Evolutionary conservation across 2,113 vertebrate species (phyloP), one percentile per base, ranked within the genome.

Genomic region (Trinectes maculatus): DNA sequence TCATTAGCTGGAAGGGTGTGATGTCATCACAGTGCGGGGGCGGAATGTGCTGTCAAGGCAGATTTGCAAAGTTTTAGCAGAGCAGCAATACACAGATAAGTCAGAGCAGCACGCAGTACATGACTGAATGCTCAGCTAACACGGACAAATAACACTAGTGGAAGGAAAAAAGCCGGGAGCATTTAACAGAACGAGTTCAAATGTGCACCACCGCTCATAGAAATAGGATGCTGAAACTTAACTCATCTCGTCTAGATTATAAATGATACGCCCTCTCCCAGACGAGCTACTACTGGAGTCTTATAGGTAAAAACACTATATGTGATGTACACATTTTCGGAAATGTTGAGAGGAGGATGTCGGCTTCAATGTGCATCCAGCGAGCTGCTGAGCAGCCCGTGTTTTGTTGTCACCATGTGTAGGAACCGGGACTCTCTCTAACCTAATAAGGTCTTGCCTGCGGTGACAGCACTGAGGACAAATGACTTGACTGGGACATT

Each of bases 361-460:
- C 86, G 0, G 39, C 63, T 86, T 79, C 42, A 21, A 72, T 88
- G 85, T 78, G 71, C 43, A 70, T 79, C 77, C 55, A 16, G 52
- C 52, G 11, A 56, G 75, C 63, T 40, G 79, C 76, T 55, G 83
- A 89, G 79, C 36, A 3, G 54, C 67, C 68, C 31, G 15, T 77
- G 79, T 85, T 83, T 77, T 76, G 77, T 80, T 83, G 83, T 82
- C 77, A 66, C 75, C 59, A 68, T 65, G 72, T 2, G 61, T 47
- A 78, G 71, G 74, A 88, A 74, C 71, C 34, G 43, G 79, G 79
- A 22, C 80, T 53, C 72, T 80, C 63, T 79, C 73, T 77, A 85
- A 83, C 90, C 85, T 87, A 86, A 89, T 88, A 85, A 82, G 86
- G 85, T 68, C 71, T 79, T 62, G 71, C 81, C 84, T 37, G 55